phyloP scores from a whole-genome alignment of 2,797 vertebrate species.

The Myotis vivesi region DNA sequence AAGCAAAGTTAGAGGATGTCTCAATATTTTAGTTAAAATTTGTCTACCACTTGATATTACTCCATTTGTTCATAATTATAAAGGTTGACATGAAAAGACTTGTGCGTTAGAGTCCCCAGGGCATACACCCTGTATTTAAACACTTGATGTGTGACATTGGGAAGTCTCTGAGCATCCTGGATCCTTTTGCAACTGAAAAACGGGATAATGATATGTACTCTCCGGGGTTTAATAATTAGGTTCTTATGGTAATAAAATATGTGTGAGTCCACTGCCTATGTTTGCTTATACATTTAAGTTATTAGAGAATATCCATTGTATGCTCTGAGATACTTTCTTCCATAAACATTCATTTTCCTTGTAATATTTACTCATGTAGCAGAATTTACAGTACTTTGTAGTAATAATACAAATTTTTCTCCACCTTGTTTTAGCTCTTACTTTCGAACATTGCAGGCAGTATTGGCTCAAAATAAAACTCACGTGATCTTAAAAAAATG shows the following conservation, averaged over 20 bases:
- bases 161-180: not conserved
- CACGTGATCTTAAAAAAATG: not conserved
- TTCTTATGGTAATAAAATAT: not conserved
- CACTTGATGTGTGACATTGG: not conserved
- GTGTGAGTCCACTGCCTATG: not conserved
- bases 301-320: not conserved
- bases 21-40: not conserved
- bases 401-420: not conserved
- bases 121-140: not conserved
- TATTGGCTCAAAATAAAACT: not conserved
- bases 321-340: not conserved
- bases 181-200: not conserved
- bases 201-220: not conserved
- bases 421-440: not conserved
- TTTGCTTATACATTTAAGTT: not conserved
- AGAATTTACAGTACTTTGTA: not conserved
- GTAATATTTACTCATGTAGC: not conserved
- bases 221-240: not conserved
- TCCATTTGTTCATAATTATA: slow-evolving; percentile 11
- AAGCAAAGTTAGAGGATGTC: not conserved
- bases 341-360: not conserved
- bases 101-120: not conserved
- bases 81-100: not conserved
- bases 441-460: not conserved
- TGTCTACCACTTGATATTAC: not conserved